A percentile compares a stretch with the other conserved stretches of the same genome.
phyloP scores from a whole-genome alignment of 2,113 vertebrate species.

The Paratilapia polleni region DNA sequence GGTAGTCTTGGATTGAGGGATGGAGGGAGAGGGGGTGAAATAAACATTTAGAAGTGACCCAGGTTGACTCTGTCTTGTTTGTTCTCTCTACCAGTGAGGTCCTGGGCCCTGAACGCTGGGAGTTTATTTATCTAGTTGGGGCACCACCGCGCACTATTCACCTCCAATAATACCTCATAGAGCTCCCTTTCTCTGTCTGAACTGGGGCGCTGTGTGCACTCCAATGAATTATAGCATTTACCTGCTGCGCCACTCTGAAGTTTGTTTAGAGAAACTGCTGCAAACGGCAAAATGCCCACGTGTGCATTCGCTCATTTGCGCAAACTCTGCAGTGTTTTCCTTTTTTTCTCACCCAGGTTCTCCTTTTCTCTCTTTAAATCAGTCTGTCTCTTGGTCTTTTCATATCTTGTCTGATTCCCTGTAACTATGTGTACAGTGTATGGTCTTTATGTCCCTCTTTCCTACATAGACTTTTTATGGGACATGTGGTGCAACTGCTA shows the following conservation, averaged over 20 bases:
- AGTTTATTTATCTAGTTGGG: conserved; percentile 87
- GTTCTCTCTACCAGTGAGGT: conserved; percentile 87
- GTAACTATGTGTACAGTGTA: conserved; percentile 31
- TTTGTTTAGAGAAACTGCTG: conserved; percentile 80
- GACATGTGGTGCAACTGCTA: conserved; percentile 70
- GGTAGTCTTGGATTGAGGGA: conserved; percentile 63
- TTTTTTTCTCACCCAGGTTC: neutral
- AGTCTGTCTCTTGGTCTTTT: neutral
- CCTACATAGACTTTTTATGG: conserved; percentile 68
- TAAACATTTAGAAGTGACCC: conserved; percentile 86
- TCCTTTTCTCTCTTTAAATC: conserved; percentile 36
- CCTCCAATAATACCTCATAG: conserved; percentile 84
- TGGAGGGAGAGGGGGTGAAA: conserved; percentile 71
- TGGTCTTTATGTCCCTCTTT: conserved; percentile 39
- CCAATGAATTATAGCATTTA: conserved; percentile 84
- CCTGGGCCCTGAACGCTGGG: conserved; percentile 78
- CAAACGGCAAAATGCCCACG: conserved; percentile 71
- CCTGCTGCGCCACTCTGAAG: conserved; percentile 71
- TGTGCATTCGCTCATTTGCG: conserved; percentile 60
- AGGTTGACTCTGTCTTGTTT: conserved; percentile 86
- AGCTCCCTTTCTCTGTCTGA: conserved; percentile 80
- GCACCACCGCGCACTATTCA: conserved; percentile 80
- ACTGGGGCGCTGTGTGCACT: conserved; percentile 79
- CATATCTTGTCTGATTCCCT: conserved; percentile 28
- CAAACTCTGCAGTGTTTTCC: conserved; percentile 23